Evolutionary conservation across 1,140 invertebrate genomes (phyloP), one percentile per base, ranked within the genome.

Genomic region (Pemphigus obesinymphae): DNA sequence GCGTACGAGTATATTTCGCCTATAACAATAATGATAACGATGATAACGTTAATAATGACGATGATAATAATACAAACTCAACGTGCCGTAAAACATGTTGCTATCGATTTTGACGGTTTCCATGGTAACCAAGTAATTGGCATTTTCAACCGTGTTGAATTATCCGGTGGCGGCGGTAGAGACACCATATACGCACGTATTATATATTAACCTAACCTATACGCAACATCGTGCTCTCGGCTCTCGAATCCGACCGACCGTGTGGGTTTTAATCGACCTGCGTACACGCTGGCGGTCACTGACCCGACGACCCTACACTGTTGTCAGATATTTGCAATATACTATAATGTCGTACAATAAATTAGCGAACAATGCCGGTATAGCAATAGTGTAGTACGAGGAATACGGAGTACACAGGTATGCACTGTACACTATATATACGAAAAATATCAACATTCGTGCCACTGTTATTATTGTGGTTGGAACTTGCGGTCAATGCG

Each of bases 61-160:
- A 55, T 55, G 34, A 73, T 34, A 7, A 53, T 75, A 40, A 37
- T 53, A 76, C 31, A 5, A 55, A 76, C 72, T 2, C 50, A 34
- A 53, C 3, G 48, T 76, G 5, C 73, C 50, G 50, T 76, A 76
- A 75, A 76, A 76, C 73, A 76, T 37, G 50, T 76, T 76, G 29
- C 20, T 76, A 55, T 55, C 45, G 73, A 37, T 76, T 53, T 55
- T 23, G 72, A 53, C 50, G 73, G 73, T 76, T 34, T n/a, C 73
- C 73, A 76, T 76, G 58, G 73, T 53, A 76, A 76, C 73, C 31
- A 48, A 70, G 45, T 76, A 55, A 55, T 53, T 55, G 50, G 48
- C 73, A 37, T 76, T 76, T 58, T 76, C 45, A 15, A n/a, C 45
- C 15, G 50, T 26, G 29, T 58, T 76, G 55, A n/a, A 76, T 76